phyloP scores from a whole-genome alignment of 2,888 invertebrate genomes.

The Choreutis nemorana region DNA sequence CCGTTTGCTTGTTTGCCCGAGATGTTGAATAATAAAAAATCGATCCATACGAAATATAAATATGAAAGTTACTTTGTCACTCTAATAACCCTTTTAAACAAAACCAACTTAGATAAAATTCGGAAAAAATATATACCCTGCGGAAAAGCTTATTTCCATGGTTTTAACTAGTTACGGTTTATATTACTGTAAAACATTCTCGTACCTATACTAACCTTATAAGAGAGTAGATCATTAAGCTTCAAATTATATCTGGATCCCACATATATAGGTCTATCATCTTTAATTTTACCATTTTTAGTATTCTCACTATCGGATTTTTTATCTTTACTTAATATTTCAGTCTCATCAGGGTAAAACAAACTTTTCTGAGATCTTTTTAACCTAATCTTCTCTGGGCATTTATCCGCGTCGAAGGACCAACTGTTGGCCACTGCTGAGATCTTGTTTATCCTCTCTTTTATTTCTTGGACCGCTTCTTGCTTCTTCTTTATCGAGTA shows the following conservation, averaged over 20 bases:
- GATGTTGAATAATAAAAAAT: no score
- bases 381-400: slow-evolving; percentile 22
- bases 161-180: no score
- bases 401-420: slow-evolving; percentile 22
- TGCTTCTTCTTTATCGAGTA: slow-evolving; percentile 75
- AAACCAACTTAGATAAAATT: not conserved
- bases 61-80: no score
- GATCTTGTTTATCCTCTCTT: slow-evolving; percentile 52
- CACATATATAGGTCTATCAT: slow-evolving; percentile 35
- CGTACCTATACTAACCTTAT: slow-evolving; percentile 36
- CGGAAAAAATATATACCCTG: not conserved
- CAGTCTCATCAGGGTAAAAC: slow-evolving; percentile 36
- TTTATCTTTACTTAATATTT: slow-evolving; percentile 24
- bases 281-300: slow-evolving; percentile 40
- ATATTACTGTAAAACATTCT: no score
- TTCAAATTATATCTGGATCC: slow-evolving; percentile 49
- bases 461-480: slow-evolving; percentile 67
- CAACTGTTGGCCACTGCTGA: slow-evolving; percentile 36
- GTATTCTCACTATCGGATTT: slow-evolving; percentile 26
- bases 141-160: not conserved
- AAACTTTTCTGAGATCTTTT: slow-evolving; percentile 40
- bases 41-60: no score
- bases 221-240: slow-evolving; percentile 55
- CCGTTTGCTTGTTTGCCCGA: no score
- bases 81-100: slow-evolving; percentile 1